Base-by-base conservation (phyloP, 2,797 vertebrate species). In the Centroberyx gerrardi region DNA sequence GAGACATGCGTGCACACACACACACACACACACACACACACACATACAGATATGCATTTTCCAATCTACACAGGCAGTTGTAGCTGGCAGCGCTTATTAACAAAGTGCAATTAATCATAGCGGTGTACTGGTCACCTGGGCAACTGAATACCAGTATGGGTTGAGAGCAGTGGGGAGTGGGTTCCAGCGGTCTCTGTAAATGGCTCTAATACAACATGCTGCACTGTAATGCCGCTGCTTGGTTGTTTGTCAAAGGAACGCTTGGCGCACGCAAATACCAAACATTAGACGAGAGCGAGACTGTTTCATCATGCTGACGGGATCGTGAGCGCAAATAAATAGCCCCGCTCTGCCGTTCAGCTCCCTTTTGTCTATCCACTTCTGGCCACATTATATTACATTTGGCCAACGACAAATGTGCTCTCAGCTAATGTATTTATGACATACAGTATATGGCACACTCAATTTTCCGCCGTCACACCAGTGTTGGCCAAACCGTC, bases 31-130 rank as follows among this genome's bases (percentile, higher is more conserved):
- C 66, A 68, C 28, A 71, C 59, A 62, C 53, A 52, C 49, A 48
- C n/a, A 64, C 49, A 75, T 17, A 42, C 22, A 76, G 10, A 68
- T 14, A 64, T 46, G 2, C 5, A 29, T 10, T 3, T 53, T 62
- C 15, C 60, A 65, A 80, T 70, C 54, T n/a, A 17, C 46, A 22
- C 29, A 18, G 62, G 74, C 61, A 74, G 68, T 82, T 83, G 72
- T 80, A 68, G 74, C 68, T 71, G 42, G 65, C 87, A 86, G 80
- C 70, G 80, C 83, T 83, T 85, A 87, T 93, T 92, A 92, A 86
- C 81, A 88, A 94, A 93, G 87, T 86, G 84, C 84, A 89, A 93
- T 95, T 94, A 92, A 94, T 95, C 94, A 94, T 53, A 42, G 68
- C 44, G 9, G 48, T 72, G 84, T 80, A 68, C 65, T 46, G 74